Conservation (phyloP, 1,140 invertebrate species). For the Drosophila takahashii region DNA sequence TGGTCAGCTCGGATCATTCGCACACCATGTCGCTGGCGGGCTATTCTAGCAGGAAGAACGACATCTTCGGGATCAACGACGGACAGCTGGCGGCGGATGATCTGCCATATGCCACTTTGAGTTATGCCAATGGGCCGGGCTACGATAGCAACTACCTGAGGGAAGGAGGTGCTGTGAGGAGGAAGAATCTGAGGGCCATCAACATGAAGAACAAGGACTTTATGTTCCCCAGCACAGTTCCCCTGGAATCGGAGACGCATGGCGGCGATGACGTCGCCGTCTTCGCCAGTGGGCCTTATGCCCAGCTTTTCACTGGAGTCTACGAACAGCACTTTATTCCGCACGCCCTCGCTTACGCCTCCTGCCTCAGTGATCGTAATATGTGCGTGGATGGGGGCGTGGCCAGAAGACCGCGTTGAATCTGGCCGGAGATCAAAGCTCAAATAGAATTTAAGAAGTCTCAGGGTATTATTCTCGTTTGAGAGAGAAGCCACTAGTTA, state of each 20-base stretch:
- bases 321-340: conserved; percentile 90
- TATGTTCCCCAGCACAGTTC: conserved; percentile 85
- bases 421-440: not conserved
- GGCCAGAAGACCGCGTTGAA: conserved; percentile 36
- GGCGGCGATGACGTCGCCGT: conserved; percentile 88
- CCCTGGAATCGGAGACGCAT: conserved; percentile 85
- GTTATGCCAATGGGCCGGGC: conserved; percentile 89
- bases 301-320: conserved; percentile 89
- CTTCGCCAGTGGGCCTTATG: conserved; percentile 87
- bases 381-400: conserved; percentile 64
- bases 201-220: conserved; percentile 84
- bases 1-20: conserved; percentile 90
- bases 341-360: conserved; percentile 88
- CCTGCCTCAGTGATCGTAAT: conserved; percentile 86
- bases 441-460: not conserved
- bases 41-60: conserved; percentile 89
- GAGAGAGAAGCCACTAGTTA: conserved; percentile 19
- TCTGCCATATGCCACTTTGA: conserved; percentile 88
- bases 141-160: conserved; percentile 80
- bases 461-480: conserved; percentile 53
- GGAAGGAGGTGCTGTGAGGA: conserved; percentile 50
- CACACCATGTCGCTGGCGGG: conserved; percentile 89
- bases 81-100: conserved; percentile 76
- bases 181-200: conserved; percentile 64
- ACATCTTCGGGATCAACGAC: conserved; percentile 87